Evolutionary conservation across 2,797 vertebrate genomes (phyloP), one percentile per base, ranked within the genome.

Genomic region (Clangula hyemalis): DNA sequence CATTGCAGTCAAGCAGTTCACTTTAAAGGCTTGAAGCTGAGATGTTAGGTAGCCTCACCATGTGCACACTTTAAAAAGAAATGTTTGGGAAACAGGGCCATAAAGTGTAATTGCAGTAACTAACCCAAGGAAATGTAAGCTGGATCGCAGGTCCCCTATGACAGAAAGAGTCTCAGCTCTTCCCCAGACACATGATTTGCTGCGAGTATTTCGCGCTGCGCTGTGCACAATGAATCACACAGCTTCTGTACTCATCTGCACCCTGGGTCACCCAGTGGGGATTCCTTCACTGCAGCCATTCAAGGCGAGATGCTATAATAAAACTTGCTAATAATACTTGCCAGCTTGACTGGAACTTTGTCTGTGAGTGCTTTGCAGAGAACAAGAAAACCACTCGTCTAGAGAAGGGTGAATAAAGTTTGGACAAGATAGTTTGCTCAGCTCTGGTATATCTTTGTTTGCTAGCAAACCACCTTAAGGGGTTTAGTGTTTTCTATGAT

Each of bases 281-380:
- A 93, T 94, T 93, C 90, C 93, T 94, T 91, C 60, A 58, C 57
- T 87, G 86, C 84, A 93, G 90, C 78, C 86, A 93, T 85, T 96
- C 88, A 94, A 74, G 81, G 61, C 30, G 0, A 94, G 75, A 89
- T 90, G 88, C 91, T 95, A 95, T 93, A 94, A 96, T 85, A 96
- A 95, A 95, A 84, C 81, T 82, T 94, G 82, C 95, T 96, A 96
- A 94, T 95, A 96, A 96, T 96, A 97, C 81, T 83, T 83, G 30
- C 51, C 84, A 88, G 65, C 69, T 85, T 60, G 2, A 2, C 10
- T 78, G 70, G 62, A 94, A 90, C 58, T 87, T 70, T 57, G 66
- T 70, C 87, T 96, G 80, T 51, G 38, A 87, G 64, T 54, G 53
- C 75, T 90, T 51, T 45, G 57, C 51, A 38, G 68, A 80, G 64